Percentiles rank a stretch among this genome's conserved stretches.
phyloP scores from a whole-genome alignment of 2,888 invertebrate species.

The Trissoscelio sp. region DNA sequence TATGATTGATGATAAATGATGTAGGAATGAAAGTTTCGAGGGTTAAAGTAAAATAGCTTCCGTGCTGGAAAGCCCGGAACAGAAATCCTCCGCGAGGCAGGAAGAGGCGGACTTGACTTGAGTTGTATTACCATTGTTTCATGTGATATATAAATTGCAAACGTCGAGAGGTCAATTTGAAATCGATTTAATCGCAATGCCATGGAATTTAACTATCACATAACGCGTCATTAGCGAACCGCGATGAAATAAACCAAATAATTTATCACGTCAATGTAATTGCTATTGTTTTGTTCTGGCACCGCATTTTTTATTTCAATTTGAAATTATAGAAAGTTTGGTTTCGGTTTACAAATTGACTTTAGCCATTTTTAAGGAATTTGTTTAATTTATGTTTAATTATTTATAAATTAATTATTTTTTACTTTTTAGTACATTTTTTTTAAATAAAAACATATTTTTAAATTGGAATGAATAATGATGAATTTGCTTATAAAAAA shows the following conservation, averaged over 20 bases:
- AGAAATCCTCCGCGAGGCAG: conserved; percentile 44
- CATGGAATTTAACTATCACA: conserved; percentile 42
- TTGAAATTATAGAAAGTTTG: not conserved
- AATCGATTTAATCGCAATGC: conserved; percentile 51
- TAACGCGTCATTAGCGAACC: conserved; percentile 54
- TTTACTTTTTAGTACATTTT: too few relatives aligned
- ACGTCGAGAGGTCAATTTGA: conserved; percentile 56
- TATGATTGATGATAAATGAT: conserved; percentile 54
- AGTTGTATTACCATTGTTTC: conserved; percentile 58
- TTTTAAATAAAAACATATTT: too few relatives aligned
- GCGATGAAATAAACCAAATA: conserved; percentile 43
- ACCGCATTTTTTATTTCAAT: not conserved
- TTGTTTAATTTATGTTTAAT: not conserved
- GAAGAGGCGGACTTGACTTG: conserved; percentile 48
- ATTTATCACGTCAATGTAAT: conserved; percentile 25
- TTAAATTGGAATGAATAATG: too few relatives aligned
- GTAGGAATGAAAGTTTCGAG: conserved; percentile 54
- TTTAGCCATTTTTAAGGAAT: not conserved
- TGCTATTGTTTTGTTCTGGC: conserved; percentile 9
- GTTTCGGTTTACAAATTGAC: not conserved
- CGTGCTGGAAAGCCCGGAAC: conserved; percentile 57
- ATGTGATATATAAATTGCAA: conserved; percentile 56
- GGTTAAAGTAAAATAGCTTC: conserved; percentile 55
- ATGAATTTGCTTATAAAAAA: too few relatives aligned
- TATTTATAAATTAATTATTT: not conserved